These are phyloP conservation scores for Grapholita molesta DNA, from an alignment of 1,140 invertebrate species.

Conservation along the genomic window DNA sequence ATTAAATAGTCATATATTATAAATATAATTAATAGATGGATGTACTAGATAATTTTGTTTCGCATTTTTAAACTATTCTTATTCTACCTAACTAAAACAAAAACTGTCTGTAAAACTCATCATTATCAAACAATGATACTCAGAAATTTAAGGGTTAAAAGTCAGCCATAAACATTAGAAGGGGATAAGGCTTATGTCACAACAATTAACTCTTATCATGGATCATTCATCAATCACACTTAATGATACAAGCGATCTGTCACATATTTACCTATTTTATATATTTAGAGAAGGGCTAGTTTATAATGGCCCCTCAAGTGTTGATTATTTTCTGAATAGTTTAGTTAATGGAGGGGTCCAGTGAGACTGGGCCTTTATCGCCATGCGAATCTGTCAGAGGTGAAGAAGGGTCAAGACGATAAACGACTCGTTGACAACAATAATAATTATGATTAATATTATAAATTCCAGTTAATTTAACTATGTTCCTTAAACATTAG, in stretches of 20 bases:
- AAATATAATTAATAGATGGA: too few species aligned
- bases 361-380: slow-evolving; percentile 34
- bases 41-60: too few species aligned
- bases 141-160: slow-evolving; percentile 13
- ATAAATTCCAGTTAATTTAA: slow-evolving; percentile 36
- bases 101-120: background rate
- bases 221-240: slow-evolving; percentile 39
- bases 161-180: slow-evolving; percentile 16
- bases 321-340: background rate
- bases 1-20: too few species aligned
- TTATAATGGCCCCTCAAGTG: slow-evolving; percentile 20
- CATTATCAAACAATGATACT: background rate
- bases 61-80: too few species aligned
- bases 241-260: slow-evolving; percentile 42
- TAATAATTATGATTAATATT: slow-evolving; percentile 39
- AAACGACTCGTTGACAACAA: slow-evolving; percentile 47
- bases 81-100: background rate
- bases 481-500: slow-evolving; percentile 41
- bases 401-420: slow-evolving; percentile 50
- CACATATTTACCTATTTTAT: slow-evolving; percentile 33
- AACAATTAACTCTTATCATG: slow-evolving; percentile 41
- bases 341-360: slow-evolving; percentile 18
- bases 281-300: slow-evolving; percentile 20
- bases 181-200: slow-evolving; percentile 31
- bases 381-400: slow-evolving; percentile 59